phyloP scores from a whole-genome alignment of 2,797 vertebrate genomes.

The Xenentodon cancila region DNA sequence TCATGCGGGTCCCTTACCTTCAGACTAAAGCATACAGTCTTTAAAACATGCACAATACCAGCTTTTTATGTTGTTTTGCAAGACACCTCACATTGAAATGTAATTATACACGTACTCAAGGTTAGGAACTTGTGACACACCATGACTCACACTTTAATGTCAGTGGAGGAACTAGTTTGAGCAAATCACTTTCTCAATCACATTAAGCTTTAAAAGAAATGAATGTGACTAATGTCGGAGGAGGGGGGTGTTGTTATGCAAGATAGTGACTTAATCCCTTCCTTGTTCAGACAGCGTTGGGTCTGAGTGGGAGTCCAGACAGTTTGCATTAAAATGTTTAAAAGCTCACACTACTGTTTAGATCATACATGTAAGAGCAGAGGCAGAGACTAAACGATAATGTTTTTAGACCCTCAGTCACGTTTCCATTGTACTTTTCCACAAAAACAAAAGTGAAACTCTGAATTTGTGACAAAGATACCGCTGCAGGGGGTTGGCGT shows the following conservation, averaged over 20 bases:
- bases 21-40: no score
- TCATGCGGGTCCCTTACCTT: no score
- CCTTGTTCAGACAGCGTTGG: slow-evolving; percentile 28
- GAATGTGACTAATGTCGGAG: slow-evolving; percentile 36
- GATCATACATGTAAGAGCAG: neutral
- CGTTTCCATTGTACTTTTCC: no score
- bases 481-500: no score
- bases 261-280: slow-evolving; percentile 26
- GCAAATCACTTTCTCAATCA: slow-evolving; percentile 36
- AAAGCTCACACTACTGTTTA: slow-evolving; percentile 13
- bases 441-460: no score
- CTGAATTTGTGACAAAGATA: no score
- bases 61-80: neutral
- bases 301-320: slow-evolving; percentile 49
- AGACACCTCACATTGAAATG: neutral
- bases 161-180: slow-evolving; percentile 10
- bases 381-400: neutral
- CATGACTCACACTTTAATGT: slow-evolving; percentile 46
- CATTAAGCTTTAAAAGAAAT: slow-evolving; percentile 20
- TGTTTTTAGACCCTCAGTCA: neutral
- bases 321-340: slow-evolving; percentile 33
- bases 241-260: slow-evolving; percentile 24
- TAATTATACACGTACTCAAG: neutral
- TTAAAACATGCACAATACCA: neutral
- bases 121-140: slow-evolving; percentile 47